Evolutionary conservation across 2,888 invertebrate genomes (phyloP).

Genomic region (Ptilodon capucinus): DNA sequence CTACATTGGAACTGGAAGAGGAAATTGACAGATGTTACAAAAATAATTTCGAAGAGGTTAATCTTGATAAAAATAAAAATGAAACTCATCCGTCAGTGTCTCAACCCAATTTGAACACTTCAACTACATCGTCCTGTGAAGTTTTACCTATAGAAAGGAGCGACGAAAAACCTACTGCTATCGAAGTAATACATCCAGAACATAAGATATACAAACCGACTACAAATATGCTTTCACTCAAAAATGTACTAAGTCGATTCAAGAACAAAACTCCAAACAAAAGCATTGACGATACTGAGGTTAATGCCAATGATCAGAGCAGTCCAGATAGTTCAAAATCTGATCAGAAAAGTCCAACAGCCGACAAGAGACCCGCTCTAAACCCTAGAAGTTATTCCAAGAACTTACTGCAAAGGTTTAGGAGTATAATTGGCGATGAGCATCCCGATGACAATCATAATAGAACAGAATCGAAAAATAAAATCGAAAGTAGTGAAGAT

Average conservation of each 20-base stretch:
- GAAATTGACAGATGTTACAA: constrained; percentile 79
- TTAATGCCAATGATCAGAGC: constrained; percentile 71
- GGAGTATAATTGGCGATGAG: constrained; percentile 78
- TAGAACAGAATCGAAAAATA: constrained; percentile 42
- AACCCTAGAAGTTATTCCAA: constrained; percentile 76
- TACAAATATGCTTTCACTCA: constrained; percentile 77
- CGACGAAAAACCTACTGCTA: constrained; percentile 67
- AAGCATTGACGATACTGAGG: constrained; percentile 60
- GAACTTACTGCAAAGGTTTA: constrained; percentile 74
- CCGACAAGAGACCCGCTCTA: constrained; percentile 67
- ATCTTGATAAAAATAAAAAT: constrained; percentile 64
- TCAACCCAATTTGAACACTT: constrained; percentile 75
- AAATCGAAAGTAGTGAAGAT: constrained; percentile 39
- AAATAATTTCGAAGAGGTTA: constrained; percentile 69
- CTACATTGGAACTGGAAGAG: constrained; percentile 75
- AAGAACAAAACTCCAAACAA: constrained; percentile 69
- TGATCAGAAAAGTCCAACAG: constrained; percentile 67
- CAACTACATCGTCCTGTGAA: constrained; percentile 81
- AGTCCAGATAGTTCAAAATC: constrained; percentile 60
- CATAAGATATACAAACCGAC: constrained; percentile 90
- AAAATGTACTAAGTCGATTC: constrained; percentile 82
- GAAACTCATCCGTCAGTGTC: constrained; percentile 58
- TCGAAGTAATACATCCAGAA: constrained; percentile 86
- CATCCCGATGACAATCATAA: constrained; percentile 65
- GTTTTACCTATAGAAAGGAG: constrained; percentile 71